Evolutionary conservation across 2,888 invertebrate species (phyloP), one percentile per base, ranked within the genome.

Genomic region (Meiosimyza decipiens): DNA sequence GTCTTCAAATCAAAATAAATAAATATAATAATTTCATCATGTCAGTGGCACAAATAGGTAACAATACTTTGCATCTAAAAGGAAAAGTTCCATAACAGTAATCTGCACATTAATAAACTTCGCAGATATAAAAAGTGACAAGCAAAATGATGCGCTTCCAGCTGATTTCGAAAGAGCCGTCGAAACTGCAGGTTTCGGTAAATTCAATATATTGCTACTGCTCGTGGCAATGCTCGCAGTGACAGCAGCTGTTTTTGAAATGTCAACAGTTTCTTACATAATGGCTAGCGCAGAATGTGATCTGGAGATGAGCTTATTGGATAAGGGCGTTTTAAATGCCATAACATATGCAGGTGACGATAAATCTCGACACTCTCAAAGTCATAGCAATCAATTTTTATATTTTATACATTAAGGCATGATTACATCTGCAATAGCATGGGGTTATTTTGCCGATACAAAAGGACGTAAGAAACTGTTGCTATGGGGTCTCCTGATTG

Each of bases 391-490:
- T 22, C 1, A 22, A 2, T 22, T 22, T 22, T 22, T 1, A 2
- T 22, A 22, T 22, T 22, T 6, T 15, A 6, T 15, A 15, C 6
- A 4, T 12, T 15, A 50, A 93, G 94, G 93, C 22, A 94, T 94
- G 93, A 91, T 93, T 79, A 88, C 90, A 1, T 92, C 93, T 54
- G 92, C 92, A 1, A 89, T 93, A 82, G 75, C 93, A 2, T 95
- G 94, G 94, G 94, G 94, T 3, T 93, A 91, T 80, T 83, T 94
- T 7, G 92, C 93, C 1, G 94, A 94, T 81, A 92, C 92, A 0
- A 88, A 92, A 73, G 94, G 94, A 0, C 88, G 93, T 65, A 89
- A 89, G 76, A 90, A 90, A 80, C 88, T 94, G 63, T 87, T 94
- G 79, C 87, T 92, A 15, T 88, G 90, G 81, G 93, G 93, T 0